Base-by-base conservation (phyloP, 1,140 invertebrate genomes). In the Ladona fulva region DNA sequence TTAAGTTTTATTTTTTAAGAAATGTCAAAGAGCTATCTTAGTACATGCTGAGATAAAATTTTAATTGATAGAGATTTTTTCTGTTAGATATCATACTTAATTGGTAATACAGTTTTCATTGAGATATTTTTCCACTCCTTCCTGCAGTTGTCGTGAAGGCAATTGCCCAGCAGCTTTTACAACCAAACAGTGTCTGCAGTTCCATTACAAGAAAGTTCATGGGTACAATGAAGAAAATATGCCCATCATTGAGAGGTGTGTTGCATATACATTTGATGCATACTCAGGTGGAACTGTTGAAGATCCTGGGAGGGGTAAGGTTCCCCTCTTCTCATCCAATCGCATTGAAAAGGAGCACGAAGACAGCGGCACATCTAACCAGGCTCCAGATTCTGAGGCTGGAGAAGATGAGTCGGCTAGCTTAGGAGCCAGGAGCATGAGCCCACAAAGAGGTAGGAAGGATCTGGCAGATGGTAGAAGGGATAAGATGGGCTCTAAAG, bases 191-290 rank as follows among this genome's bases (percentile, higher is more conserved):
- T 92, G 91, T 84, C 84, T 93, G 59, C 92, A 93, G 83, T 92
- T 92, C 83, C 92, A 93, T 83, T 92, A 93, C 80, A 92, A 92
- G 83, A 92, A 93, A 85, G 90, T 91, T 8, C 92, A 93, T 82
- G 90, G 90, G 79, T 89, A 91, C 78, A 88, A 86, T 22, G 90
- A 92, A 82, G 89, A 91, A 79, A 87, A 88, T 84, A 92, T 93
- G 90, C 92, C 92, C 19, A 89, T 89, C 84, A 93, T 93, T 74
- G 90, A 92, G 84, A 84, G 92, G 59, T 92, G 90, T 74, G 89
- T 93, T 24, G 91, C 91, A 24, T 93, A 92, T 81, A 93, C 92
- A 0, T 92, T 92, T 82, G 90, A 92, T 82, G 91, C 91, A 10
- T 93, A 93, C 80, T 91, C 90, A 77, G 91, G 91, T 52, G 87